These are phyloP conservation scores for Caenorhabditis panamensis DNA, from an alignment of 2,888 invertebrate species.

Conservation along the genomic window DNA sequence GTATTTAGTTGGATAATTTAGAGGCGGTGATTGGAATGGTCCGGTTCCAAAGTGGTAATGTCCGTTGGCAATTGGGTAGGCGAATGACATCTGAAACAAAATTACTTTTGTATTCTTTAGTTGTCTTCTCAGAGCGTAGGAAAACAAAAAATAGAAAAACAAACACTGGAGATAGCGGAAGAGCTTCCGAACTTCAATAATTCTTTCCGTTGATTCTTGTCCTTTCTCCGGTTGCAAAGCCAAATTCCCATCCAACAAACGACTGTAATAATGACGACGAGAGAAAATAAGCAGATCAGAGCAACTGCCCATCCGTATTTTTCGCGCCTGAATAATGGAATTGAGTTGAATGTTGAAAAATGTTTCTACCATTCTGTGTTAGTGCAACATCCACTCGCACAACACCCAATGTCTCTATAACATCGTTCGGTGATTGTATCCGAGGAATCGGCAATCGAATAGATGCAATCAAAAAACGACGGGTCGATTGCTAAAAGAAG, in stretches of 20 bases:
- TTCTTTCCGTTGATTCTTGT: slow-evolving; percentile 62
- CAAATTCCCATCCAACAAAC: slow-evolving; percentile 69
- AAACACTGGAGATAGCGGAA: slow-evolving; percentile 66
- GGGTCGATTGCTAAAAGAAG: slow-evolving; percentile 66
- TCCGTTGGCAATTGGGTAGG: slow-evolving; percentile 66
- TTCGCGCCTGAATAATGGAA: slow-evolving; percentile 64
- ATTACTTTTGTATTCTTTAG: slow-evolving; percentile 8
- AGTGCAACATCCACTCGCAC: slow-evolving; percentile 69
- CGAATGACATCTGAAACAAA: slow-evolving; percentile 68
- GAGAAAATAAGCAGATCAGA: slow-evolving; percentile 70
- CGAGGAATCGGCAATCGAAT: slow-evolving; percentile 63
- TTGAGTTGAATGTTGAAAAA: neutral
- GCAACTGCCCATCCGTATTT: slow-evolving; percentile 75
- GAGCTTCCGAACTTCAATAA: slow-evolving; percentile 62
- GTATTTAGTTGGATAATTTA: slow-evolving; percentile 64
- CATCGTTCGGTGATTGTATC: slow-evolving; percentile 69
- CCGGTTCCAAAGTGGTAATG: slow-evolving; percentile 70
- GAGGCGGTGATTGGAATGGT: slow-evolving; percentile 69
- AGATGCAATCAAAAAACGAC: slow-evolving; percentile 71
- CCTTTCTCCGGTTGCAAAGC: slow-evolving; percentile 69
- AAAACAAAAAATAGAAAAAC: slow-evolving; percentile 21
- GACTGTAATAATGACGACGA: slow-evolving; percentile 69
- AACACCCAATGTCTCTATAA: slow-evolving; percentile 74
- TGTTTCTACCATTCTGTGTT: slow-evolving; percentile 66
- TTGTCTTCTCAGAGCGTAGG: no score